Evolutionary conservation across 2,113 vertebrate genomes (phyloP).

Genomic region (Erpornis zantholeuca): DNA sequence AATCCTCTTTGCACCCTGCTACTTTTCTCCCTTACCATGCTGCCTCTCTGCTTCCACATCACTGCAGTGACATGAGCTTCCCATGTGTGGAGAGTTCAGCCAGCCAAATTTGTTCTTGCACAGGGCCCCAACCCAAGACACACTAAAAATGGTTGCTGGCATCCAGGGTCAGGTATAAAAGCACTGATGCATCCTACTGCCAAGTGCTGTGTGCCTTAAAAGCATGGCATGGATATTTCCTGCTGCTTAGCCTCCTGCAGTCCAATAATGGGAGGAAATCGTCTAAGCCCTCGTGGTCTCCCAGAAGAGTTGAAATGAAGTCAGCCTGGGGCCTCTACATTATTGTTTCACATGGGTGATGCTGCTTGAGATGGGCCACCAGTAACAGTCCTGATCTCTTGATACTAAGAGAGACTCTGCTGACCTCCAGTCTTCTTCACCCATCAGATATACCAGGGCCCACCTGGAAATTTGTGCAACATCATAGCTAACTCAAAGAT

Average conservation of each 20-base stretch:
- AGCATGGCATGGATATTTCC: neutral
- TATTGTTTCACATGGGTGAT: neutral
- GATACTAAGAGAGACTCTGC: neutral
- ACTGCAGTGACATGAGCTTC: neutral
- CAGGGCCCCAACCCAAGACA: neutral
- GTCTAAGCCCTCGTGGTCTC: too few species aligned
- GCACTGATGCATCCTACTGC: neutral
- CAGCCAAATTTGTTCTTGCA: neutral
- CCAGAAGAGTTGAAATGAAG: neutral
- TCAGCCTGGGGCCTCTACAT: neutral
- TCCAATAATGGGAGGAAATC: neutral
- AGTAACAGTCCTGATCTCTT: neutral
- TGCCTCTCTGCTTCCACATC: neutral
- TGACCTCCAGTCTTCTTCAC: neutral
- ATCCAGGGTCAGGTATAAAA: fast-evolving
- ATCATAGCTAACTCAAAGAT: neutral
- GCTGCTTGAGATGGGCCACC: neutral
- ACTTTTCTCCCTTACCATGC: neutral
- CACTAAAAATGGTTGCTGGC: neutral
- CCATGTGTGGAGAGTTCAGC: fast-evolving
- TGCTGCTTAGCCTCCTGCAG: neutral
- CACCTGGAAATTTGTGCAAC: neutral
- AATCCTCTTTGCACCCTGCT: fast-evolving
- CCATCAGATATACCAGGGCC: fast-evolving
- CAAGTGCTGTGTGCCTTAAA: neutral